phyloP scores from a whole-genome alignment of 1,140 invertebrate species.

The Diorhabda sublineata region DNA sequence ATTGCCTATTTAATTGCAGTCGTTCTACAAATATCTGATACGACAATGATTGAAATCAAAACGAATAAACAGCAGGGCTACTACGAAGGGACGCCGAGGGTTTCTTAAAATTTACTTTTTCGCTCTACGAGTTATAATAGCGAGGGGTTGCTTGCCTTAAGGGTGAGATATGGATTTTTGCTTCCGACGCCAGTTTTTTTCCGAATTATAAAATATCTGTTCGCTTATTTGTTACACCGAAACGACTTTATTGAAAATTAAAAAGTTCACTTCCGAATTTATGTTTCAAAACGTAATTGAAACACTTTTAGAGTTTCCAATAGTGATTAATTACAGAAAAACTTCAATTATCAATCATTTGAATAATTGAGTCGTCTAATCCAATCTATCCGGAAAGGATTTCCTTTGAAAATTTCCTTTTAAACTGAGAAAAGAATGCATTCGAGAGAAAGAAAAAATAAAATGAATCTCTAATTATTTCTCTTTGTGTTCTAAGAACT shows the following conservation, averaged over 20 bases:
- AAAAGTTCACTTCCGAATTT: slow-evolving; percentile 18
- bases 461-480: no score
- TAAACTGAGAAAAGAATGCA: not conserved
- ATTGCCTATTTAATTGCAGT: slow-evolving; percentile 47
- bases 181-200: slow-evolving; percentile 43
- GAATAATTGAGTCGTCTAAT: slow-evolving; percentile 11
- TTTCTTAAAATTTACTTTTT: slow-evolving; percentile 50
- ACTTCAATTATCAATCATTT: slow-evolving; percentile 11
- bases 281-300: slow-evolving; percentile 13
- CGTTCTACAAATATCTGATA: slow-evolving; percentile 2
- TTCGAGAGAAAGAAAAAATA: no score
- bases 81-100: slow-evolving; percentile 42
- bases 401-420: not conserved
- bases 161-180: slow-evolving; percentile 48
- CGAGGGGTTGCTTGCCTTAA: slow-evolving; percentile 28
- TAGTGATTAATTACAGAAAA: slow-evolving; percentile 12
- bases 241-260: slow-evolving; percentile 32
- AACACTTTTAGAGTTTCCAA: slow-evolving; percentile 10
- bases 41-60: slow-evolving; percentile 26
- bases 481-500: no score
- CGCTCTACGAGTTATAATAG: slow-evolving; percentile 48
- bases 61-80: slow-evolving; percentile 33
- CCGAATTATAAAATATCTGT: slow-evolving; percentile 47
- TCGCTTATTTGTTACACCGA: slow-evolving; percentile 18
- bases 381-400: not conserved